Evolutionary conservation across 2,113 vertebrate genomes (phyloP).

Genomic region (Merops nubicus): DNA sequence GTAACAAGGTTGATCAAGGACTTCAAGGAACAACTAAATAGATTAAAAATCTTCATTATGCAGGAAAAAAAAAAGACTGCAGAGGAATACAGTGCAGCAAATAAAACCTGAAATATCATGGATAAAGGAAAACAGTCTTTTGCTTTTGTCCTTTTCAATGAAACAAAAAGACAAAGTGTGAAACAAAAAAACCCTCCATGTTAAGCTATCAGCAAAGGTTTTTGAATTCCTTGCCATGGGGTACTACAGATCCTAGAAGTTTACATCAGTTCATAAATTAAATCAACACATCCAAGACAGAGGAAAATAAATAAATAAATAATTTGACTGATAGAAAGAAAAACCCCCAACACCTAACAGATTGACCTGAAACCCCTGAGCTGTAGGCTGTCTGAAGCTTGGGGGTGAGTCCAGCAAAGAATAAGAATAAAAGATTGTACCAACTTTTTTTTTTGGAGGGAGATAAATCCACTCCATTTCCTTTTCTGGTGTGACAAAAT

Average conservation of each 20-base stretch:
- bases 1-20: neutral
- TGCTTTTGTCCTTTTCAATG: neutral
- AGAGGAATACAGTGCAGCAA: neutral
- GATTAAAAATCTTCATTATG: neutral
- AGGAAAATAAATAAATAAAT: rapidly evolving
- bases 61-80: neutral
- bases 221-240: neutral
- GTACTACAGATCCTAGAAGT: neutral
- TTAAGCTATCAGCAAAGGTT: neutral
- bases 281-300: neutral
- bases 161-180: neutral
- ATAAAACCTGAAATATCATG: neutral
- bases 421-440: neutral
- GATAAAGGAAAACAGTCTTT: neutral
- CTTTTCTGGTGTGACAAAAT: neutral
- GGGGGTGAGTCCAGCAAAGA: neutral
- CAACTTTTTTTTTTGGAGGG: neutral
- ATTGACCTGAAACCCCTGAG: neutral
- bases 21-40: neutral
- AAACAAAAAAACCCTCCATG: neutral
- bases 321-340: too few relatives aligned
- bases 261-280: neutral
- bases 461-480: neutral
- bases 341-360: neutral
- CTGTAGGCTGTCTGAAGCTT: neutral